Conservation (phyloP, 2,113 vertebrate genomes). For the Myrmecophaga tridactyla region DNA sequence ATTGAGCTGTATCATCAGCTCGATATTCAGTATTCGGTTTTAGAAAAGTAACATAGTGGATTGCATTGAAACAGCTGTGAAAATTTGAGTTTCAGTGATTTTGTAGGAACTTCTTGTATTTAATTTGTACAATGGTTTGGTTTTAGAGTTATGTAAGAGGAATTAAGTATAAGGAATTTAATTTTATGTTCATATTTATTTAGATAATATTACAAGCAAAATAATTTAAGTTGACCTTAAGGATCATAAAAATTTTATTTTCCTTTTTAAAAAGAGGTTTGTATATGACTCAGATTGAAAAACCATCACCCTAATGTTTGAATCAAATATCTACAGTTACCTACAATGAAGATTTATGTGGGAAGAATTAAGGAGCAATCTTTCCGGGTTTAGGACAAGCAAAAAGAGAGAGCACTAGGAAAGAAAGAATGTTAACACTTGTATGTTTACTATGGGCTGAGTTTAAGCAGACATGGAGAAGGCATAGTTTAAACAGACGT, state of each 20-base stretch:
- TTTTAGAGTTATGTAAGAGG: not conserved
- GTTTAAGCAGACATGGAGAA: not conserved
- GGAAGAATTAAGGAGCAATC: not conserved
- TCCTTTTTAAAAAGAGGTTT: slow-evolving; percentile 6
- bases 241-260: not conserved
- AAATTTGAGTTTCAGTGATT: not conserved
- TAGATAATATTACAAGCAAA: slow-evolving; percentile 11
- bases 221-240: not conserved
- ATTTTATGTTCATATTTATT: not conserved
- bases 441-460: not conserved
- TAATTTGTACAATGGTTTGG: not conserved
- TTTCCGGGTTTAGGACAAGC: not conserved
- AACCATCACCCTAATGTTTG: not conserved
- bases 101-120: not conserved
- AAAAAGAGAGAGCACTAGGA: not conserved
- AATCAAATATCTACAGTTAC: not conserved
- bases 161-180: not conserved
- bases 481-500: not conserved
- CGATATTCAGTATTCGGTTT: not conserved
- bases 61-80: not conserved
- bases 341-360: not conserved
- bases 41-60: not conserved
- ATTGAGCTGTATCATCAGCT: not conserved
- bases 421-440: not conserved
- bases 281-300: not conserved